Base-by-base conservation (phyloP, 2,888 invertebrate genomes). In the Agonopterix arenella region DNA sequence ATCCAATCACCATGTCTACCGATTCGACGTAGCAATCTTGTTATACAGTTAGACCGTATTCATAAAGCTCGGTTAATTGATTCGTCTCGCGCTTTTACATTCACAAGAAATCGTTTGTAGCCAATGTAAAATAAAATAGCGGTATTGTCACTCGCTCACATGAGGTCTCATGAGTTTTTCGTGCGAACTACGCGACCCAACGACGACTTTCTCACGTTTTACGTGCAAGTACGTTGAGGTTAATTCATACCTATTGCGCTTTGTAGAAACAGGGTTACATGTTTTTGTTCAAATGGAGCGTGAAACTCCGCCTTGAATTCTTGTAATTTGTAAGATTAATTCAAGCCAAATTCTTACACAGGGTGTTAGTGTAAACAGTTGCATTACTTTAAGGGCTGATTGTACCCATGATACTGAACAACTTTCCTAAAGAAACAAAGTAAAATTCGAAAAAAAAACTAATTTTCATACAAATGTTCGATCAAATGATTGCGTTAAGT, bases 141-240 rank as follows among this genome's bases (percentile, higher is more conserved):
- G 48, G 47, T 11, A 44, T 42, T 53, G 50, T 53, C 52, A 42
- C 43, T 28, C 13, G 45, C 40, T 40, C 7, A 40, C 46, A 44
- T 43, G 36, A 45, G 44, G 36, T 44, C 36, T 43, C 52, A 44
- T 40, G 49, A 49, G 8, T 38, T 28, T 28, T 11, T 49, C 50
- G 47, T 52, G 52, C 50, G 52, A 52, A 52, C 49, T 44, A 28
- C 44, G 44, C 47, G 52, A 50, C 50, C 47, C 43, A 18, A 11
- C 38, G 11, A 13, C 13, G 38, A 42, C 45, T 41, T 45, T 50
- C 52, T 48, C 52, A 53, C 52, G 52, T 48, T 48, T 49, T 48
- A 38, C 38, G 41, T 43, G 37, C 36, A 11, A 38, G 28, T 50
- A 50, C 51, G 11, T 44, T 44, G 36, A 45, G 45, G 47, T 49